Base-by-base conservation (phyloP, 2,888 invertebrate species). In the Hedya salicella region DNA sequence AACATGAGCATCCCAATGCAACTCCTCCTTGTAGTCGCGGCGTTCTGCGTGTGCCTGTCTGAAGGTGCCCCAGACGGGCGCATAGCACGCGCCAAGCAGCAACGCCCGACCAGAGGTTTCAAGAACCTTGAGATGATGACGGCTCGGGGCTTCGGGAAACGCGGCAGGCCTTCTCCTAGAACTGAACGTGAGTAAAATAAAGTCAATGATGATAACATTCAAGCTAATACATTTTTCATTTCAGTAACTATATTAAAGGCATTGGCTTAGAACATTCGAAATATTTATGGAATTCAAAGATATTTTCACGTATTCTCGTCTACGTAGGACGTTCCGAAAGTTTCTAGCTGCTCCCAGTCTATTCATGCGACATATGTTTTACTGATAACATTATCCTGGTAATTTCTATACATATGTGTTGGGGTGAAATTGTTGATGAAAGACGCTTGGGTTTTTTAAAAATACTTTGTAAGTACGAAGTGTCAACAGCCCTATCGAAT, bases 111-210 rank as follows among this genome's bases (percentile, higher is more conserved):
- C 30, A 90, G 95, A 59, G 94, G 94, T 30, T 95, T 95, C 84
- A 94, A 94, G 81, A 94, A 94, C 79, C 92, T 94, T 64, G 94
- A 94, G 75, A 93, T 94, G 85, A 94, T 94, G 81, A 94, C 94
- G 0, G 95, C 95, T 0, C 83, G 95, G 71, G 94, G 95, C 56
- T 95, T 95, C 77, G 95, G 95, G 57, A 95, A 95, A 84, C 88
- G 95, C 21, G 93, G 93, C 69, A 78, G 88, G 21, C 86, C 87
- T 48, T 81, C 86, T 68, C 79, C 85, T 16, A 81, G 88, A 74
- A 78, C 88, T 69, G 91, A 92, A 74, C 86, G 92, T 91, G 68
- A 86, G 92, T 86, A 49, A 14, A 6, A 5, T 2, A 11, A 9
- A 8, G n/a, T 9, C 36, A 36, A 11, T 36, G 1, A 36, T 25